Conservation (phyloP, 1,140 invertebrate genomes). For the Aphis gossypii region DNA sequence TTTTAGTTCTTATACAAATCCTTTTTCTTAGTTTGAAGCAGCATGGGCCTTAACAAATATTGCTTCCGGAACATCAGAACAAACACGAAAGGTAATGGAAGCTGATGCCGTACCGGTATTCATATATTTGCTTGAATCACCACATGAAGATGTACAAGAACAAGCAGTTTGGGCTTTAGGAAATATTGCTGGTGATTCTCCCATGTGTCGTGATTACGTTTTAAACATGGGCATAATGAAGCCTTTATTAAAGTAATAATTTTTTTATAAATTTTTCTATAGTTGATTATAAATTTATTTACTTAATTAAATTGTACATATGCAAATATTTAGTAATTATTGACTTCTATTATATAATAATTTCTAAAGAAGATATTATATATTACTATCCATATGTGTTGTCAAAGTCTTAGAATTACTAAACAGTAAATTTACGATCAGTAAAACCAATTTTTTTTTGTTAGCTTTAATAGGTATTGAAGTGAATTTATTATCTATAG, state of each 20-base stretch:
- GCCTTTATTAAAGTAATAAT: slow-evolving; percentile 87
- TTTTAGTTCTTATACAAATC: slow-evolving; percentile 23
- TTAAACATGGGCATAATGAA: slow-evolving; percentile 83
- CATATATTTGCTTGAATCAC: slow-evolving; percentile 78
- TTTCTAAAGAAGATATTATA: too few species aligned
- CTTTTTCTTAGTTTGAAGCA: slow-evolving; percentile 86
- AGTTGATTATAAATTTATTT: too few species aligned
- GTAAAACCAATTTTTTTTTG: not conserved
- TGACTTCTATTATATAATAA: not conserved
- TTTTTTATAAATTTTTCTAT: not conserved
- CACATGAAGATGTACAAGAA: slow-evolving; percentile 88
- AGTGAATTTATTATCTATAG: not conserved
- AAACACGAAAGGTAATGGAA: slow-evolving; percentile 92
- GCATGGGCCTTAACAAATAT: slow-evolving; percentile 98
- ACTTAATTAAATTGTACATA: too few species aligned
- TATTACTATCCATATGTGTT: too few species aligned
- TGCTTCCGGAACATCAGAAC: slow-evolving; percentile 92
- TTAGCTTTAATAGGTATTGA: not conserved
- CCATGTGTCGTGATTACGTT: slow-evolving; percentile 90
- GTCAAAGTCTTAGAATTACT: too few species aligned
- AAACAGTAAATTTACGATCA: too few species aligned
- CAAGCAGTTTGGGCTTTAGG: slow-evolving; percentile 96
- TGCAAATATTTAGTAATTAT: not conserved
- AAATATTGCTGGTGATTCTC: slow-evolving; percentile 96
- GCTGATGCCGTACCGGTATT: slow-evolving; percentile 93